phyloP scores from a whole-genome alignment of 2,888 invertebrate species.

The Syrista parreyssii region DNA sequence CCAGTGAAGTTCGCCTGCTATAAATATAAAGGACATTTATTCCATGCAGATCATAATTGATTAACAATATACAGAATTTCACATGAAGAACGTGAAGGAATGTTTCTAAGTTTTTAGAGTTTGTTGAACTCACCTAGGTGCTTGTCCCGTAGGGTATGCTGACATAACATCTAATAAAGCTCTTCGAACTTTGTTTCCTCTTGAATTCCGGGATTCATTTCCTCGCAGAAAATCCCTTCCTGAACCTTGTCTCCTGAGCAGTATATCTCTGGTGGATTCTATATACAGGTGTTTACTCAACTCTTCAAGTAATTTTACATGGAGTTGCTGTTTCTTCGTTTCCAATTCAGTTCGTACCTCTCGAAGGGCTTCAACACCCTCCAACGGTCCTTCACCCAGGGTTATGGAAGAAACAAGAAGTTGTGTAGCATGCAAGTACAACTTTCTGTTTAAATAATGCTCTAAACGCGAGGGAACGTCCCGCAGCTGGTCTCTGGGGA shows the following conservation, averaged over 20 bases:
- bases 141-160: slow-evolving; percentile 42
- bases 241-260: slow-evolving; percentile 73
- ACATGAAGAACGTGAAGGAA: background rate
- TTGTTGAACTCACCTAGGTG: slow-evolving; percentile 32
- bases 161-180: slow-evolving; percentile 69
- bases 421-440: slow-evolving; percentile 88
- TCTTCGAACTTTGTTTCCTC: slow-evolving; percentile 69
- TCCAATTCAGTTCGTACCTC: slow-evolving; percentile 83
- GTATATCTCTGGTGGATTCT: slow-evolving; percentile 70
- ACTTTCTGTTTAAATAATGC: slow-evolving; percentile 75
- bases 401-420: slow-evolving; percentile 78
- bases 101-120: background rate
- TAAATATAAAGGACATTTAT: background rate
- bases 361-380: slow-evolving; percentile 85
- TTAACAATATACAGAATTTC: background rate
- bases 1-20: slow-evolving; percentile 1
- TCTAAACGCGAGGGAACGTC: slow-evolving; percentile 79
- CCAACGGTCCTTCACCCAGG: slow-evolving; percentile 77
- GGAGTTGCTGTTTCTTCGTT: slow-evolving; percentile 75
- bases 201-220: slow-evolving; percentile 70
- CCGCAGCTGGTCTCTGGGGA: slow-evolving; percentile 77
- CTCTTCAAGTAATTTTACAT: slow-evolving; percentile 77
- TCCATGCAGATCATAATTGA: background rate
- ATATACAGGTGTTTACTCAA: slow-evolving; percentile 79
- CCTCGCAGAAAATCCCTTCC: slow-evolving; percentile 73